Base-by-base conservation (phyloP, 2,888 invertebrate genomes). In the Ophion ventricosus region DNA sequence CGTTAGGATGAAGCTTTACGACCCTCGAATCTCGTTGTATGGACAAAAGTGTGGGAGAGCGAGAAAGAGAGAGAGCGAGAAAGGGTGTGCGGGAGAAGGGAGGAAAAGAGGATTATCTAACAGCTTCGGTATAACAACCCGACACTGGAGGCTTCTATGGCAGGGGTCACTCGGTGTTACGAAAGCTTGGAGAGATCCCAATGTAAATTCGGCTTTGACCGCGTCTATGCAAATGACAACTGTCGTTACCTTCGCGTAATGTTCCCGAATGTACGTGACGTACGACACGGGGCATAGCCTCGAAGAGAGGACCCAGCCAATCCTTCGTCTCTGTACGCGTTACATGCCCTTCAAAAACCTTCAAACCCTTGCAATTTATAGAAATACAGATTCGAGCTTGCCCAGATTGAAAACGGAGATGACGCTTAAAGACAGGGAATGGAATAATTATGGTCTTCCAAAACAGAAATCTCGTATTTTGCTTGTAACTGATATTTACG, bases 151-250 rank as follows among this genome's bases (percentile, higher is more conserved):
- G 66, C 56, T 67, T 25, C 25, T 54, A 57, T 26, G n/a, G 54
- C 14, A 67, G 67, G 75, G 83, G 82, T 80, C 80, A 83, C 74
- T 84, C 79, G 74, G 69, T 40, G 73, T 43, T 79, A 66, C 80
- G 81, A 69, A 73, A 84, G 82, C 80, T 81, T 74, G 63, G 63
- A 72, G 73, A 73, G 70, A 69, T 80, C 63, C 80, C 82, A 88
- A 90, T 90, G 91, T 91, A 91, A 91, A 91, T 87, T 85, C 79
- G 90, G 90, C 91, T 91, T 92, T 92, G 91, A 91, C 92, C 91
- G 87, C 88, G 86, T 88, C 89, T 92, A 91, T 91, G 92, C 89
- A 92, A 92, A 91, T 91, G 86, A 87, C 84, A 86, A 86, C 86
- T 85, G 82, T 85, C 86, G 83, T 86, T 85, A 87, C 85, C 76